Evolutionary conservation across 2,113 vertebrate genomes (phyloP), one percentile per base, ranked within the genome.

Genomic region (Lutjanus erythropterus): DNA sequence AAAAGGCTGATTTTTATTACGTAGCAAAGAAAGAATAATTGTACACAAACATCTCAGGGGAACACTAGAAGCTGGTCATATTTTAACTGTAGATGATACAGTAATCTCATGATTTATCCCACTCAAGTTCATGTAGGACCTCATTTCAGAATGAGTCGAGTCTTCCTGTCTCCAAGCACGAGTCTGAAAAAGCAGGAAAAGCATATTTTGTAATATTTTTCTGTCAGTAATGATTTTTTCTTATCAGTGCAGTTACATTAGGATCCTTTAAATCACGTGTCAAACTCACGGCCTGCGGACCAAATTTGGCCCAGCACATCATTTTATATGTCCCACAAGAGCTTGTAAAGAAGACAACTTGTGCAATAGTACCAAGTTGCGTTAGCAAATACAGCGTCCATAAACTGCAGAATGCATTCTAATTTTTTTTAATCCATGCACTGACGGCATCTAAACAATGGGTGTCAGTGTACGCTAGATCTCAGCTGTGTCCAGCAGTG

Each of bases 111-210:
- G 19, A 74, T 55, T 58, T 6, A 25, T 12, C 37, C 33, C 25
- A 37, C 7, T 49, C 19, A 25, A 29, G 27, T 52, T 35, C 18
- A 41, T 12, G 9, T 16, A 8, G n/a, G 9, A n/a, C 29, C 9
- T 93, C 85, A 94, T 46, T 95, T 96, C 16, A 95, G 77, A 66
- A 95, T 89, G 2, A 96, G 50, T 39, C 93, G 91, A 1, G 81
- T 94, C 60, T 94, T 95, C 39, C 41, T 81, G 72, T 96, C 95
- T 72, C 96, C 96, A 9, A 95, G 92, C 23, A 96, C 44, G 18
- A 95, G 39, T 87, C 96, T 96, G 78, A 1, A 80, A 68, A 70
- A 59, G 56, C 23, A 80, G 10, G 37, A 62, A 42, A 52, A 19
- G 29, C 8, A 9, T n/a, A n/a, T 1, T 35, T n/a, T 4, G 3